These are phyloP conservation scores for Drosophila helvetica DNA, from an alignment of 2,888 invertebrate genomes.

Conservation along the genomic window DNA sequence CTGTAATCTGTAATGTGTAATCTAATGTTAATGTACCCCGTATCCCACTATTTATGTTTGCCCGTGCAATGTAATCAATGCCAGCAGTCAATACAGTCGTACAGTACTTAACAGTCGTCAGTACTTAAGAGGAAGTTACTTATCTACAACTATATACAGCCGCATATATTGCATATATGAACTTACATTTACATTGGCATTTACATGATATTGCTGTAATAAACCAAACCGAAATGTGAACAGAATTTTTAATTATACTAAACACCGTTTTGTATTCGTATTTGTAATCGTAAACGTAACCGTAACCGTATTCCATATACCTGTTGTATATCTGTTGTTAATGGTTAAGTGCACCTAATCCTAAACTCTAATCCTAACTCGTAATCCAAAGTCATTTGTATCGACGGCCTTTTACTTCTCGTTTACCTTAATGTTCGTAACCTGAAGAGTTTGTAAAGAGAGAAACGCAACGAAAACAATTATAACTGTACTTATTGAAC, in stretches of 20 bases:
- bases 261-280: constrained; percentile 76
- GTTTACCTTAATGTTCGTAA: constrained; percentile 66
- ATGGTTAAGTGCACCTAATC: constrained; percentile 72
- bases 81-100: constrained; percentile 45
- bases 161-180: constrained; percentile 21
- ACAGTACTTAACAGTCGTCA: constrained; percentile 65
- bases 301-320: constrained; percentile 45
- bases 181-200: constrained; percentile 50
- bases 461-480: constrained; percentile 77
- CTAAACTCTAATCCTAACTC: constrained; percentile 31
- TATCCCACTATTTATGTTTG: constrained; percentile 51
- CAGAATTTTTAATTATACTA: constrained; percentile 79
- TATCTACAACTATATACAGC: constrained; percentile 40
- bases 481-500: constrained; percentile 73
- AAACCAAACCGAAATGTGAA: constrained; percentile 79
- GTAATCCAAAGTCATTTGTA: constrained; percentile 76
- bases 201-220: constrained; percentile 70
- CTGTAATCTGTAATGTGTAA: constrained; percentile 16
- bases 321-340: constrained; percentile 71
- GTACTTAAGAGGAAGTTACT: constrained; percentile 56
- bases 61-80: constrained; percentile 39
- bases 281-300: constrained; percentile 40
- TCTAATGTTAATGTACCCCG: constrained; percentile 51
- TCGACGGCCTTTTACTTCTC: constrained; percentile 78
- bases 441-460: constrained; percentile 39